Evolutionary conservation across 2,113 vertebrate species (phyloP).

Genomic region (Pyrgilauda ruficollis): DNA sequence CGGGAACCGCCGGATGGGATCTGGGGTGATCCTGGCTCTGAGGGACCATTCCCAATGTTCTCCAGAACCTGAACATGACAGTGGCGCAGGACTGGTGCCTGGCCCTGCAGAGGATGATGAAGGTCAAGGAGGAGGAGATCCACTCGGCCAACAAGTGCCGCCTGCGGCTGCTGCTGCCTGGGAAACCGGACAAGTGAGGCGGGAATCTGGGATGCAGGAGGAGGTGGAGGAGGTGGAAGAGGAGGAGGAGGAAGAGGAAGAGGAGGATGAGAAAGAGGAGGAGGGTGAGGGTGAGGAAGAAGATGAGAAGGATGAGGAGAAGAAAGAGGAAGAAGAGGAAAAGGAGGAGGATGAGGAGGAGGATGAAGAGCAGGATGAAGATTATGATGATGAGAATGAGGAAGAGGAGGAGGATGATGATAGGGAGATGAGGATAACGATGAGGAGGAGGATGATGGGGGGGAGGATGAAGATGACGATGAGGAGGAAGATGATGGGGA

Average conservation of each 20-base stretch:
- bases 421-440: no score
- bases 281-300: not conserved
- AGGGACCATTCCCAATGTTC: fast-evolving
- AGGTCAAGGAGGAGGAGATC: constrained; percentile 95
- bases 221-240: no score
- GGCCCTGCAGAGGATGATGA: constrained; percentile 91
- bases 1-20: not conserved
- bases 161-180: constrained; percentile 88
- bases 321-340: not conserved
- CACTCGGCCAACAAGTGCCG: constrained; percentile 95
- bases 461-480: no score
- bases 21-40: not conserved
- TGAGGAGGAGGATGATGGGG: not conserved
- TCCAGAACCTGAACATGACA: constrained; percentile 88
- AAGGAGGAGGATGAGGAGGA: not conserved
- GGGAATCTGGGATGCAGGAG: no score
- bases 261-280: not conserved
- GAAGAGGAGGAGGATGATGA: not conserved
- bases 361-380: not conserved
- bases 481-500: no score
- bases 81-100: constrained; percentile 96
- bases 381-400: not conserved
- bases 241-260: fast-evolving
- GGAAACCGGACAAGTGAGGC: constrained; percentile 92
- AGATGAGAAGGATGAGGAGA: not conserved